phyloP scores from a whole-genome alignment of 2,113 vertebrate genomes.

The Nibea coibor region DNA sequence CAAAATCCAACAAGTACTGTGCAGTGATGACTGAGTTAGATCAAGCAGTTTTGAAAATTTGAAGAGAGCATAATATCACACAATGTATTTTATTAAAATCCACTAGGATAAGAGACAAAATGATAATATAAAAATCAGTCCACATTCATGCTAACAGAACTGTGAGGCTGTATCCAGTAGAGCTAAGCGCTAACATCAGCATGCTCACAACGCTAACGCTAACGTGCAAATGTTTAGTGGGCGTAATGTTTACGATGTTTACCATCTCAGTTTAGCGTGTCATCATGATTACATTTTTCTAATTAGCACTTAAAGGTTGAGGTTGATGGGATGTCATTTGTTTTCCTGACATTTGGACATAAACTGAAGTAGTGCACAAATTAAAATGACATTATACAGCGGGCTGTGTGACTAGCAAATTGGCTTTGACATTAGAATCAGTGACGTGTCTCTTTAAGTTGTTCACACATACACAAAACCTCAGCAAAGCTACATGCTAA shows the following conservation, averaged over 20 bases:
- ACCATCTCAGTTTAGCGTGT: not conserved
- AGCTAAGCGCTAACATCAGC: too few species aligned
- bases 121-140: too few species aligned
- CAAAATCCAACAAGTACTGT: not conserved
- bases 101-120: not conserved
- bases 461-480: conserved; percentile 4
- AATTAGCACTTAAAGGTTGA: not conserved
- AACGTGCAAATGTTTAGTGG: not conserved
- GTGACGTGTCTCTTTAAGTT: not conserved
- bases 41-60: too few species aligned
- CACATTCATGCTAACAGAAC: too few species aligned
- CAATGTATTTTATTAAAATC: not conserved
- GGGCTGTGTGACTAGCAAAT: not conserved
- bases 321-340: not conserved
- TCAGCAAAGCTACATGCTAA: not conserved
- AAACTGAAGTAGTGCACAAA: not conserved
- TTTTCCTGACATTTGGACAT: not conserved
- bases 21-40: too few species aligned
- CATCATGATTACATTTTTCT: not conserved
- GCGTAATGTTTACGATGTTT: not conserved
- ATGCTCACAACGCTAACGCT: not conserved
- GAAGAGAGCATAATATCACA: not conserved
- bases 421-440: conserved; percentile 16
- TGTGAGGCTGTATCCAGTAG: too few species aligned
- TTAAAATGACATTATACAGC: not conserved